Percentiles rank a stretch among this genome's conserved stretches.
phyloP scores from a whole-genome alignment of 1,140 invertebrate genomes.

The Prorops nasuta region DNA sequence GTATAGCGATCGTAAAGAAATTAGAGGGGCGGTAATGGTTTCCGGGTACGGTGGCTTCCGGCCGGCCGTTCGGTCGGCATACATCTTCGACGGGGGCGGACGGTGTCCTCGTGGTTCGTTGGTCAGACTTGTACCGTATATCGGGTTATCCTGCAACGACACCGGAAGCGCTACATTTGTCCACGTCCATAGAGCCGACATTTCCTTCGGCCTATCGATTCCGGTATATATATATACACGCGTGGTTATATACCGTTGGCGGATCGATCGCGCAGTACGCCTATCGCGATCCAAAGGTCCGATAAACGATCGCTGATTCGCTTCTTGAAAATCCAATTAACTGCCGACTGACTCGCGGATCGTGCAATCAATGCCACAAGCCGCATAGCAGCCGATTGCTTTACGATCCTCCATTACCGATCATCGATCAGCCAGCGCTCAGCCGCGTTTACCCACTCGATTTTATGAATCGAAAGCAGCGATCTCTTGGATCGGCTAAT shows the following conservation, averaged over 20 bases:
- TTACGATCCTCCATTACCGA: neutral
- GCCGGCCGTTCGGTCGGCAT: conserved; percentile 45
- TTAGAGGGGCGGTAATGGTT: conserved; percentile 54
- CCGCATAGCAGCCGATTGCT: neutral
- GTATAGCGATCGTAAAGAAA: conserved; percentile 56
- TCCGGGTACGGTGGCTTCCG: conserved; percentile 54
- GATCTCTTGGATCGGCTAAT: too few species aligned
- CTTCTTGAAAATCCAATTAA: neutral
- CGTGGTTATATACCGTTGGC: neutral
- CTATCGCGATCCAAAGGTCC: neutral
- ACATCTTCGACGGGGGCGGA: conserved; percentile 42
- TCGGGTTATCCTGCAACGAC: conserved; percentile 15
- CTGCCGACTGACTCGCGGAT: neutral
- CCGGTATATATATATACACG: too few species aligned
- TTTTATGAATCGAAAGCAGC: too few species aligned
- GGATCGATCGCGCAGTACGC: neutral
- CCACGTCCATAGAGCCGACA: too few species aligned
- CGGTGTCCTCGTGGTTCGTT: conserved; percentile 10
- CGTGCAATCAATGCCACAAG: neutral
- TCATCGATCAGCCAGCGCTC: neutral
- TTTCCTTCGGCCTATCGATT: too few species aligned
- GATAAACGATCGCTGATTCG: neutral
- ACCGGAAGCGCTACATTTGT: conserved; percentile 32
- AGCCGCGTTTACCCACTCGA: neutral
- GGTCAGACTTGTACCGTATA: conserved; percentile 16